Conservation (phyloP, 2,888 invertebrate species). For the Crioceris asparagi region DNA sequence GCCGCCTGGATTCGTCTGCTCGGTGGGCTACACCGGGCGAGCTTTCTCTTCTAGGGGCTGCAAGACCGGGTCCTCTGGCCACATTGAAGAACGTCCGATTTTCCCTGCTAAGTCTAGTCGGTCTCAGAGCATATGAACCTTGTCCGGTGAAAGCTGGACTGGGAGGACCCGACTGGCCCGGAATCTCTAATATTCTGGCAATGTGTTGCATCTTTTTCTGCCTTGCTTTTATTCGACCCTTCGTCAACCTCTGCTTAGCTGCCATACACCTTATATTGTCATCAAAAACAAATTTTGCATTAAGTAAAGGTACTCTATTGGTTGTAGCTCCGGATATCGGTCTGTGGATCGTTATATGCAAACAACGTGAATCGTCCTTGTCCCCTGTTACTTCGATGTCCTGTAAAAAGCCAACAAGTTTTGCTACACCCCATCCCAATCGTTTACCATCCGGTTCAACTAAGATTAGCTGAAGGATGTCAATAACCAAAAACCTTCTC, state of each 20-base stretch:
- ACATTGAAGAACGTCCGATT: constrained; percentile 34
- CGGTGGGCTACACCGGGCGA: constrained; percentile 35
- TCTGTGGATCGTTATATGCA: constrained; percentile 88
- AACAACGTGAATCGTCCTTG: constrained; percentile 90
- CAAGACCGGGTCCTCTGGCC: constrained; percentile 37
- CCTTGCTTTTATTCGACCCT: constrained; percentile 86
- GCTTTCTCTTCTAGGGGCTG: constrained; percentile 37
- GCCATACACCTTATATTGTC: constrained; percentile 99
- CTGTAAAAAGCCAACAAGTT: constrained; percentile 89
- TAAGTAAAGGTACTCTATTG: constrained; percentile 67
- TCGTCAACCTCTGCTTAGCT: constrained; percentile 78
- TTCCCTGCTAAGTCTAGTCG: constrained; percentile 31
- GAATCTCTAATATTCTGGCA: constrained; percentile 80
- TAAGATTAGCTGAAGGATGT: constrained; percentile 86
- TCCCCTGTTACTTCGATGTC: constrained; percentile 94
- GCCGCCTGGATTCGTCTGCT: constrained; percentile 27
- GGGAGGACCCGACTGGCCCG: constrained; percentile 44
- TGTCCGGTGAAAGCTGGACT: constrained; percentile 39
- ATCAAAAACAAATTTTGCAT: constrained; percentile 93
- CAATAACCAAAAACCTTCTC: constrained; percentile 91
- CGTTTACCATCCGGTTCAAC: constrained; percentile 94
- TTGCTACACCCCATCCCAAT: constrained; percentile 91
- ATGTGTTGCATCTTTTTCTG: constrained; percentile 97
- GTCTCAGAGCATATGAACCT: constrained; percentile 28
- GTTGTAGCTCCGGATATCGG: constrained; percentile 53